Percentiles rank a stretch among this genome's conserved stretches.
phyloP scores from a whole-genome alignment of 2,888 invertebrate genomes.

The Morinoia aosen region DNA sequence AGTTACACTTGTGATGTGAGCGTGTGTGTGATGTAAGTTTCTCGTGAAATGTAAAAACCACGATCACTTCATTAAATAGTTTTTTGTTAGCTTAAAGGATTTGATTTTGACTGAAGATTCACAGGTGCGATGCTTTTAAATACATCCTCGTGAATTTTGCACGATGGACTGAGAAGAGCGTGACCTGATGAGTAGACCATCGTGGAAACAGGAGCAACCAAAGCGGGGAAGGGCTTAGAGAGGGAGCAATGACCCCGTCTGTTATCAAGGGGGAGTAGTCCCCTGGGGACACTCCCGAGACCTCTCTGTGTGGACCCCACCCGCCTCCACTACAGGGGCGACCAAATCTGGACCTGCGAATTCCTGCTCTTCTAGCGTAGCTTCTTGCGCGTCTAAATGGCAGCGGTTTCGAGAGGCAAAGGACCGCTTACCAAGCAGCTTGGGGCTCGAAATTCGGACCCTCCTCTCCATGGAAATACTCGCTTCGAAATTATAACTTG shows the following conservation, averaged over 20 bases:
- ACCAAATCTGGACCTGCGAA: not conserved
- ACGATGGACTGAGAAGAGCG: not conserved
- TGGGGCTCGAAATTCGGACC: not conserved
- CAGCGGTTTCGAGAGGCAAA: not conserved
- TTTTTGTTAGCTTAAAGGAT: not conserved
- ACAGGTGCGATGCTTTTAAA: not conserved
- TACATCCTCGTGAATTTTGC: not conserved
- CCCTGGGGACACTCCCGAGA: not conserved
- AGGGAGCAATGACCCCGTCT: conserved; percentile 3
- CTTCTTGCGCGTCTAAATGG: not conserved
- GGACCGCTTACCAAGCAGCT: not conserved
- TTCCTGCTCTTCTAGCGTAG: not conserved
- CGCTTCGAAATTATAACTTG: not conserved
- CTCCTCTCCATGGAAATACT: not conserved
- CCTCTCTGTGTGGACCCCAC: not conserved
- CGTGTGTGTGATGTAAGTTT: too few relatives aligned
- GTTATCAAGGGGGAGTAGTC: conserved; percentile 31
- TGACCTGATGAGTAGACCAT: conserved; percentile 3
- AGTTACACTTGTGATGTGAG: too few relatives aligned
- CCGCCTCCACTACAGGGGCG: not conserved
- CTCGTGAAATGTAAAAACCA: not conserved
- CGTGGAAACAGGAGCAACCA: not conserved
- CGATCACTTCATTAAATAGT: not conserved
- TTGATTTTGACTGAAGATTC: not conserved
- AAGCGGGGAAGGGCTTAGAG: conserved; percentile 15